Conservation (phyloP, 2,113 vertebrate genomes). For the Ctenomys sociabilis region DNA sequence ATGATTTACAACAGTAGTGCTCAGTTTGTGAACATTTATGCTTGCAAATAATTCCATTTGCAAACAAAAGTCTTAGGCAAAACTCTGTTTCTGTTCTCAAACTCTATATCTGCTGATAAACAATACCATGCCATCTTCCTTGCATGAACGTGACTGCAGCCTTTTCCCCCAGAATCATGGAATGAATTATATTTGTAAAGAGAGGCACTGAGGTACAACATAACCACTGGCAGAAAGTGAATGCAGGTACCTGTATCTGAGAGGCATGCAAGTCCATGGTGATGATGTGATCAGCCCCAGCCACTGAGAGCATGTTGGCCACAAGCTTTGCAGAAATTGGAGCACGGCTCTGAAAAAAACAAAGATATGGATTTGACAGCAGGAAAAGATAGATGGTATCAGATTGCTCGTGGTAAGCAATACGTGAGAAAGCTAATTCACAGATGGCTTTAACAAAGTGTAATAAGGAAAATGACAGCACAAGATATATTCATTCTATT, state of each 20-base stretch:
- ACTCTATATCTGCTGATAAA: neutral
- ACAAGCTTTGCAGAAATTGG: constrained; percentile 98
- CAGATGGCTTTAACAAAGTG: neutral
- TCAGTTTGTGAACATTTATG: neutral
- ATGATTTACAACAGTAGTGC: neutral
- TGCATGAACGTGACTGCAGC: neutral
- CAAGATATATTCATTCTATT: neutral
- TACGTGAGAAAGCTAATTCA: neutral
- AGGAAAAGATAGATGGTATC: neutral
- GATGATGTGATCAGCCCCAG: constrained; percentile 97
- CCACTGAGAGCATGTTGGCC: constrained; percentile 97
- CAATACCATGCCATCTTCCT: too few relatives aligned
- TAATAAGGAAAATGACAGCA: neutral
- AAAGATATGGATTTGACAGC: constrained; percentile 61
- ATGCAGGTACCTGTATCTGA: constrained; percentile 93
- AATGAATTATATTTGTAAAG: neutral
- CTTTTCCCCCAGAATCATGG: neutral
- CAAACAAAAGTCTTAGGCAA: neutral
- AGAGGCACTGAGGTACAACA: neutral
- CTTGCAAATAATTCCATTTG: neutral
- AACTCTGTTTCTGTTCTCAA: neutral
- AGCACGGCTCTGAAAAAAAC: constrained; percentile 92
- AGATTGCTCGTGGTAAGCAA: neutral
- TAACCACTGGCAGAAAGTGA: neutral
- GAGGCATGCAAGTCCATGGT: constrained; percentile 99